These are phyloP conservation scores for Argynnis bischoffii DNA, from an alignment of 2,888 invertebrate genomes.

Conservation along the genomic window DNA sequence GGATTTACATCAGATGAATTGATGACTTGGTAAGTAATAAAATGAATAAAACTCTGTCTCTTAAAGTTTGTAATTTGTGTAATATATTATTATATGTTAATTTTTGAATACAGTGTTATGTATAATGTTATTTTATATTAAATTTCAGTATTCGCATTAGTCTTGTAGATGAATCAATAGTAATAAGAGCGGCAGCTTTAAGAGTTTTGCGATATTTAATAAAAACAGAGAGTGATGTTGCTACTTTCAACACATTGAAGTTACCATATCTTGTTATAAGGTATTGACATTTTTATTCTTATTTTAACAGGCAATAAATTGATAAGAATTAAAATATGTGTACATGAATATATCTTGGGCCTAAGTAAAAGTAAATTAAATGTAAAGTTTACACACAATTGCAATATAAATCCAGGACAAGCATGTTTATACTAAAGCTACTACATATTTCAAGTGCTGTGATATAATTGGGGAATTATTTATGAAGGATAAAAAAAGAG, in stretches of 20 bases:
- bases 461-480: too few species aligned
- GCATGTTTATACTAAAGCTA: too few species aligned
- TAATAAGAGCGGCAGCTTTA: conserved; percentile 94
- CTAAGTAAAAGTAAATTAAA: too few species aligned
- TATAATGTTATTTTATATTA: conserved; percentile 7
- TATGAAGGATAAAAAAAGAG: too few species aligned
- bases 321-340: too few species aligned
- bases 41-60: background rate
- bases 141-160: conserved; percentile 90
- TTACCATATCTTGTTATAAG: conserved; percentile 92
- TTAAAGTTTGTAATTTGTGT: background rate
- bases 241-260: conserved; percentile 89
- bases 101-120: background rate
- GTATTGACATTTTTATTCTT: conserved; percentile 53
- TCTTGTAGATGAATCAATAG: conserved; percentile 92
- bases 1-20: conserved; percentile 91
- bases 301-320: too few species aligned
- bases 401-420: too few species aligned
- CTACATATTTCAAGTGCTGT: too few species aligned
- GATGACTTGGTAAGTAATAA: conserved; percentile 70
- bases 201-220: conserved; percentile 93
- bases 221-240: conserved; percentile 89
- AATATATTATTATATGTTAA: background rate
- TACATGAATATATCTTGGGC: too few species aligned
- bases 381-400: too few species aligned